These are phyloP conservation scores for Hypomecis punctinalis DNA, from an alignment of 2,888 invertebrate genomes.

Conservation along the genomic window DNA sequence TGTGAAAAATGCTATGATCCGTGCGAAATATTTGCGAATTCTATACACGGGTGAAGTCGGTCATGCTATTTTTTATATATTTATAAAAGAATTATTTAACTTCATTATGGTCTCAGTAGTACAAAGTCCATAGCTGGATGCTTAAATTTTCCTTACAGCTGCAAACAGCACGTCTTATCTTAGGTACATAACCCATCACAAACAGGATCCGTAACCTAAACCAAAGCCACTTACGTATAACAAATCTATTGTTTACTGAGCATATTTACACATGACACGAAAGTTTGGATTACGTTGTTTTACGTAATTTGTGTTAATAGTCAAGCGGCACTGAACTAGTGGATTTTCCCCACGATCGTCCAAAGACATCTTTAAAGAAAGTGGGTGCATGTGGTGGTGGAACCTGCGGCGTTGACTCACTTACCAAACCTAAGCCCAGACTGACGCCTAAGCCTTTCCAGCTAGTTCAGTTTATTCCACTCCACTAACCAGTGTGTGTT, in stretches of 20 bases:
- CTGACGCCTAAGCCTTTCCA: slow-evolving; percentile 11
- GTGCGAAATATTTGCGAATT: no score
- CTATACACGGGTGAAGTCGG: no score
- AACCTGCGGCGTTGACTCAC: slow-evolving; percentile 23
- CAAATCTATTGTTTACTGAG: slow-evolving; percentile 22
- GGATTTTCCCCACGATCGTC: slow-evolving; percentile 35
- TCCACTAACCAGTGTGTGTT: neutral
- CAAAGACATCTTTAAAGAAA: slow-evolving; percentile 42
- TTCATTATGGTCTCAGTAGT: no score
- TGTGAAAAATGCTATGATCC: no score
- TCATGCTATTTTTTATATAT: no score
- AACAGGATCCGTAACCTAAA: neutral
- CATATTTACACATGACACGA: slow-evolving; percentile 9
- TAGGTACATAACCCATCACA: no score
- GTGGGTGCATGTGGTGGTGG: slow-evolving; percentile 37
- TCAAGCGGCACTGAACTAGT: slow-evolving; percentile 22
- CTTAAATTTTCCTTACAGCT: no score
- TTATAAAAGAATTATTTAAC: no score
- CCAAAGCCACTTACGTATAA: neutral
- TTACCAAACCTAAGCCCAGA: slow-evolving; percentile 27
- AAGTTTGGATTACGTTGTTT: slow-evolving; percentile 32
- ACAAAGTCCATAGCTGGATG: no score
- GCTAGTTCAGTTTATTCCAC: neutral
- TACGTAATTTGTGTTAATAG: slow-evolving; percentile 40
- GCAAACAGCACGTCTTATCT: no score